Percentiles rank a stretch among this genome's conserved stretches.
Evolutionary conservation across 1,140 invertebrate genomes (phyloP).

Genomic region (Neodiprion pinetum): DNA sequence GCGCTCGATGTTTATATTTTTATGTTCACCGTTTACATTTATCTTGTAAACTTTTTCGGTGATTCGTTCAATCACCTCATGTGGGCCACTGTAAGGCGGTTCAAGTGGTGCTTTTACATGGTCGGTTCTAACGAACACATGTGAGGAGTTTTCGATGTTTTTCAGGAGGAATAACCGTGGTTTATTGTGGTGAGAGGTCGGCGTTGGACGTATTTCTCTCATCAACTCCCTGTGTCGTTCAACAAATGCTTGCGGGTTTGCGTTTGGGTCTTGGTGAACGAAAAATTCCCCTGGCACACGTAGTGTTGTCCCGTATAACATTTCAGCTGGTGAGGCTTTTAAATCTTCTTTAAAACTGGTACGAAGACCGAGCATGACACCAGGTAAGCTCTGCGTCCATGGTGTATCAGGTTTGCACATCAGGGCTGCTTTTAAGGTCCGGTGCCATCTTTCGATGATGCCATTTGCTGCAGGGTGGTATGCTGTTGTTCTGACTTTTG

Average conservation of each 20-base stretch:
- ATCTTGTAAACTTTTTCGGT: slow-evolving; percentile 25
- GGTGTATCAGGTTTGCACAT: slow-evolving; percentile 21
- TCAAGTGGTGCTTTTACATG: slow-evolving; percentile 18
- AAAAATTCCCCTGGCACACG: slow-evolving; percentile 51
- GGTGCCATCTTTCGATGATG: slow-evolving; percentile 50
- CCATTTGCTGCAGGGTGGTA: slow-evolving; percentile 30
- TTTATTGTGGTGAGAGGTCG: slow-evolving; percentile 30
- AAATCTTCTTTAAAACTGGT: slow-evolving; percentile 39
- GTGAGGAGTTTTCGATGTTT: slow-evolving; percentile 28
- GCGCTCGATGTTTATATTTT: slow-evolving; percentile 10
- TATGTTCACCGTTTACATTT: slow-evolving; percentile 32
- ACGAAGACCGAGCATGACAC: slow-evolving; percentile 39
- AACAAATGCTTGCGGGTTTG: slow-evolving; percentile 23
- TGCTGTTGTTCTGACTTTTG: slow-evolving; percentile 18
- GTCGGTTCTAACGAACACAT: slow-evolving; percentile 32
- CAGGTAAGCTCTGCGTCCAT: slow-evolving; percentile 26
- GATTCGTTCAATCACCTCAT: slow-evolving; percentile 14
- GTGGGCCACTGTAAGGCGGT: slow-evolving; percentile 30
- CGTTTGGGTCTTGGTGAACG: background rate
- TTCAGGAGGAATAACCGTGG: slow-evolving; percentile 20
- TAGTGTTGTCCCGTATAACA: slow-evolving; percentile 40
- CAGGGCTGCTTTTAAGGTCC: slow-evolving; percentile 46
- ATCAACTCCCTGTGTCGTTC: slow-evolving; percentile 26
- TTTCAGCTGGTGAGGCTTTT: slow-evolving; percentile 33
- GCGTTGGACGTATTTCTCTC: slow-evolving; percentile 25